These are phyloP conservation scores for Oreochromis aureus DNA, from an alignment of 2,113 vertebrate species.

Conservation along the genomic window DNA sequence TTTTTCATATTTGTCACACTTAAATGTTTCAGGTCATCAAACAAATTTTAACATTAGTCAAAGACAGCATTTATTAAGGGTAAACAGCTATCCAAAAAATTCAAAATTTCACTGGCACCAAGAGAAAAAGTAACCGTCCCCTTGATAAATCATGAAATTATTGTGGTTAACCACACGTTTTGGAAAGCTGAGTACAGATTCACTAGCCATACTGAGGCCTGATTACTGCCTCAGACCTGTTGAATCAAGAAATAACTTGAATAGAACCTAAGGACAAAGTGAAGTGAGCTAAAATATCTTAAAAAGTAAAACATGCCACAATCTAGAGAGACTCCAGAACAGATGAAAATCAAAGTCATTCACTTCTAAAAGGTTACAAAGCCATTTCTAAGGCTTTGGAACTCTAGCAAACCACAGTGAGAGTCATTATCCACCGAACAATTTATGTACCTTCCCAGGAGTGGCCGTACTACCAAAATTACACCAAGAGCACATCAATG, in stretches of 20 bases:
- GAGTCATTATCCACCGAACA: neutral
- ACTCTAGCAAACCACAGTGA: neutral
- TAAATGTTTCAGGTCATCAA: neutral
- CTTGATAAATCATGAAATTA: neutral
- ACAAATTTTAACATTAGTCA: neutral
- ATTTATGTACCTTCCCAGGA: neutral
- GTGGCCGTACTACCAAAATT: neutral
- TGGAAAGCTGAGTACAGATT: neutral
- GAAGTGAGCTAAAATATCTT: neutral
- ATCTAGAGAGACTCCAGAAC: neutral
- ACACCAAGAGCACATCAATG: neutral
- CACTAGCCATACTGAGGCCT: neutral
- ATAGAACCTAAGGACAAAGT: neutral
- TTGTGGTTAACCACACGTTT: neutral
- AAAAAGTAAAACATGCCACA: neutral
- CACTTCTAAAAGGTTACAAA: neutral
- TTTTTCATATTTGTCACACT: neutral
- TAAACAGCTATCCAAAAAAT: neutral
- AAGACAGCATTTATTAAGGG: neutral
- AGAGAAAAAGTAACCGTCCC: neutral
- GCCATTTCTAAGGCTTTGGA: neutral
- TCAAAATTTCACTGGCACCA: neutral
- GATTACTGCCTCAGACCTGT: neutral
- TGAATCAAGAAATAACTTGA: neutral
- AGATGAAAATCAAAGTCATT: neutral